Conservation (phyloP, 1,140 invertebrate species). For the Leptinotarsa texana region DNA sequence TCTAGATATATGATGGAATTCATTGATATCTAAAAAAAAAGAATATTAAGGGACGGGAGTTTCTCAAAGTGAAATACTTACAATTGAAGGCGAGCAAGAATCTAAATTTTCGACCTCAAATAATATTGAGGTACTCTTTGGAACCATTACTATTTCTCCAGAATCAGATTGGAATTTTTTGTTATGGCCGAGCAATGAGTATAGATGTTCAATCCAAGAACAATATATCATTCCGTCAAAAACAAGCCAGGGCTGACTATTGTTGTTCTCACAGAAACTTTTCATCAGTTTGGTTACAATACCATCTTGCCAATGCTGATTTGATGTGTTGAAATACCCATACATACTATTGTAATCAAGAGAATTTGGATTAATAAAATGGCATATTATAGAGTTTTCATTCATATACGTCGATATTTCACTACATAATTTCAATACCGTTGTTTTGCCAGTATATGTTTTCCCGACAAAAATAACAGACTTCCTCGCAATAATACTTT, state of each 20-base stretch:
- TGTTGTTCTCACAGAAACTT: slow-evolving; percentile 66
- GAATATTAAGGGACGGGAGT: not conserved
- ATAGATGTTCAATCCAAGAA: slow-evolving; percentile 92
- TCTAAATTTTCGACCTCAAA: slow-evolving; percentile 89
- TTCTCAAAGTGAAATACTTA: slow-evolving; percentile 52
- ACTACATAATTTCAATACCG: slow-evolving; percentile 35
- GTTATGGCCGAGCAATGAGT: slow-evolving; percentile 80
- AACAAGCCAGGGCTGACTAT: slow-evolving; percentile 73
- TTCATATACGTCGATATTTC: slow-evolving; percentile 20
- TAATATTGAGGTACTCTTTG: slow-evolving; percentile 81
- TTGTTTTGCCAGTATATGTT: slow-evolving; percentile 72
- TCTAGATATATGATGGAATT: slow-evolving; percentile 94
- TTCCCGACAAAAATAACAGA: slow-evolving; percentile 81
- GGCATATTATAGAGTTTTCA: slow-evolving; percentile 51
- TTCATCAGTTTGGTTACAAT: slow-evolving; percentile 75
- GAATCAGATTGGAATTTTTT: slow-evolving; percentile 74
- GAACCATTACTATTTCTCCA: slow-evolving; percentile 79
- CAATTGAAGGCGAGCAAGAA: slow-evolving; percentile 84
- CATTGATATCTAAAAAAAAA: slow-evolving; percentile 61
- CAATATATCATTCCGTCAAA: slow-evolving; percentile 90
- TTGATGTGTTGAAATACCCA: slow-evolving; percentile 81
- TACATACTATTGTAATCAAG: slow-evolving; percentile 87
- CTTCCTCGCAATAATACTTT: slow-evolving; percentile 80
- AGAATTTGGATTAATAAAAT: slow-evolving; percentile 86
- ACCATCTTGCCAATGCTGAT: slow-evolving; percentile 85